Percentiles rank a stretch among this genome's conserved stretches.
Evolutionary conservation across 2,888 invertebrate genomes (phyloP).

Genomic region (Mythimna lalbum): DNA sequence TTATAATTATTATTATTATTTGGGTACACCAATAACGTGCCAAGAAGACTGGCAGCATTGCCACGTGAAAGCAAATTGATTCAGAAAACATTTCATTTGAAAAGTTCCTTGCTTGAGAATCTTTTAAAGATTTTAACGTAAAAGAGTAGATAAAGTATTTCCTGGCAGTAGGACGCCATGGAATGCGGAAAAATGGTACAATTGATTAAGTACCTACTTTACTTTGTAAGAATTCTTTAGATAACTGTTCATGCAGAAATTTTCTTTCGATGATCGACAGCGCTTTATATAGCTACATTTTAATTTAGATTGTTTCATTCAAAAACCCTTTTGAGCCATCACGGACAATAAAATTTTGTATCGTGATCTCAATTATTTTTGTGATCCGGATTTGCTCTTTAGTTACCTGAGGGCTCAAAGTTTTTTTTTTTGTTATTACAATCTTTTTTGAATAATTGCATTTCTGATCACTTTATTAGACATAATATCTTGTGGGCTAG

Average conservation of each 20-base stretch:
- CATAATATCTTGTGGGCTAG: no score
- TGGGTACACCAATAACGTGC: no score
- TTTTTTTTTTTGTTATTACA: no score
- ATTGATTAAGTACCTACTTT: constrained; percentile 1
- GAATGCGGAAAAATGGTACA: constrained; percentile 39
- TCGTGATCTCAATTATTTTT: no score
- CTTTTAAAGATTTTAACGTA: constrained; percentile 16
- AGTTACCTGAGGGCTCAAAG: no score
- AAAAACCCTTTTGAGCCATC: no score
- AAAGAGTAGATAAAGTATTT: constrained; percentile 34
- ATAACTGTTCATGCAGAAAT: constrained; percentile 37
- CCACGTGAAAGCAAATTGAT: background rate
- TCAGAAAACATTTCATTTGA: background rate
- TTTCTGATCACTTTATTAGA: no score
- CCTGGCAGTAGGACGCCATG: constrained; percentile 21
- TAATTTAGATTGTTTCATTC: background rate
- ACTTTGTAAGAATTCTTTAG: constrained; percentile 45
- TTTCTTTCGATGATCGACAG: constrained; percentile 30
- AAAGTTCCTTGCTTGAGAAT: background rate
- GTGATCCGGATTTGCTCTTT: no score
- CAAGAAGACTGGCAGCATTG: no score
- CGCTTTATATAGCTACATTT: constrained; percentile 6
- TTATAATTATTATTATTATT: no score
- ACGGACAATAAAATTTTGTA: no score
- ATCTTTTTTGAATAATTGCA: no score